These are phyloP conservation scores for Columba livia DNA, from an alignment of 2,113 vertebrate genomes.

Conservation along the genomic window DNA sequence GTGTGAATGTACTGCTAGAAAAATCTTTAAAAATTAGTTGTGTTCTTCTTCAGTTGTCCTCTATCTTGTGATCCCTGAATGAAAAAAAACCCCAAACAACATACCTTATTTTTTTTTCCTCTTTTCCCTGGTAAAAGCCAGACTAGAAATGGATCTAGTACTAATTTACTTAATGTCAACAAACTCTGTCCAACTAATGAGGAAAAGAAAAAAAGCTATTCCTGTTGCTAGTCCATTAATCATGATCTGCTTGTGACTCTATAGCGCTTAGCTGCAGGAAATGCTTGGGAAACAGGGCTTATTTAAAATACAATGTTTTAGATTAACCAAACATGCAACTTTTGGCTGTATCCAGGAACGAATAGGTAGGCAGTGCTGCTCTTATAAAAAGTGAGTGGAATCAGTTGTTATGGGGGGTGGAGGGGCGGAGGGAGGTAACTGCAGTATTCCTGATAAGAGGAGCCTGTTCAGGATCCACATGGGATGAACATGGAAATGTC, in stretches of 20 bases:
- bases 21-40: background rate
- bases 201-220: background rate
- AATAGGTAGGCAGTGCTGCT: background rate
- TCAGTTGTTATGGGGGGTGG: fast-evolving
- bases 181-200: background rate
- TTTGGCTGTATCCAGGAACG: background rate
- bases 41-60: background rate
- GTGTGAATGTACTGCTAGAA: background rate
- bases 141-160: background rate
- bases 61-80: background rate
- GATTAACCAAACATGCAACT: background rate
- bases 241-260: background rate
- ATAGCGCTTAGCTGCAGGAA: background rate
- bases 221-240: background rate
- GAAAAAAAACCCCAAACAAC: background rate
- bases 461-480: background rate
- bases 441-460: background rate
- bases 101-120: background rate
- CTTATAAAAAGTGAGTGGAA: background rate
- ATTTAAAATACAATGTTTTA: background rate
- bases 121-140: background rate
- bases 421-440: background rate
- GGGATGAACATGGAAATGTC: background rate
- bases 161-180: background rate
- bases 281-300: background rate